phyloP scores from a whole-genome alignment of 2,113 vertebrate species.

The Trichechus manatus region DNA sequence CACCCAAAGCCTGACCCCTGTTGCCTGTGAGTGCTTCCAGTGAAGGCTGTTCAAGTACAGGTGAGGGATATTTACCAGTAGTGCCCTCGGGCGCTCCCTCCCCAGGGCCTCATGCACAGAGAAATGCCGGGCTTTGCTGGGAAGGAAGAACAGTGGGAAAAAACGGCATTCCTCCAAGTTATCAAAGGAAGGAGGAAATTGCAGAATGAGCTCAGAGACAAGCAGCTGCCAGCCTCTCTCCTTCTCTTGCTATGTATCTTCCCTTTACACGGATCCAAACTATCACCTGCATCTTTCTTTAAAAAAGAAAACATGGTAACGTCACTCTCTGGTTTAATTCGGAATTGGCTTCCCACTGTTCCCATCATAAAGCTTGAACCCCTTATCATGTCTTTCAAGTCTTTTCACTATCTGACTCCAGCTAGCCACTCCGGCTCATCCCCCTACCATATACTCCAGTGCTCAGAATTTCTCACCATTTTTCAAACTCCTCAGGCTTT shows the following conservation, averaged over 20 bases:
- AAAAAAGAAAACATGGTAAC: not conserved
- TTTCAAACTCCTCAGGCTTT: not conserved
- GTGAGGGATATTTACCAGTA: not conserved
- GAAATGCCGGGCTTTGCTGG: not conserved
- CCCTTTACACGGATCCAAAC: constrained; percentile 20
- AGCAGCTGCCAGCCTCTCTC: not conserved
- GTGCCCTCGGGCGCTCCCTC: not conserved
- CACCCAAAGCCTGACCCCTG: not conserved
- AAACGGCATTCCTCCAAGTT: not conserved
- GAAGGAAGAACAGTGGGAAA: not conserved
- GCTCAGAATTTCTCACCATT: not conserved
- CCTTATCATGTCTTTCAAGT: not conserved
- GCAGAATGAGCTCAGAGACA: not conserved
- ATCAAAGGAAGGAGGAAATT: constrained; percentile 58
- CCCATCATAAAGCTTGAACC: not conserved
- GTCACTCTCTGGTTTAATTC: constrained; percentile 36
- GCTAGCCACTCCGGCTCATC: not conserved
- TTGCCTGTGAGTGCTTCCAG: not conserved
- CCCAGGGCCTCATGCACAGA: not conserved
- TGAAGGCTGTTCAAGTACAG: not conserved
- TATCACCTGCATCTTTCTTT: constrained; percentile 22
- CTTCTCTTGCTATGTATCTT: not conserved
- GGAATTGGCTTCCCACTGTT: not conserved
- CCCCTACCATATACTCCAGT: not conserved
- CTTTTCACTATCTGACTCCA: not conserved